Evolutionary conservation across 2,888 invertebrate genomes (phyloP).

Genomic region (Lepeophtheirus nordmannii): DNA sequence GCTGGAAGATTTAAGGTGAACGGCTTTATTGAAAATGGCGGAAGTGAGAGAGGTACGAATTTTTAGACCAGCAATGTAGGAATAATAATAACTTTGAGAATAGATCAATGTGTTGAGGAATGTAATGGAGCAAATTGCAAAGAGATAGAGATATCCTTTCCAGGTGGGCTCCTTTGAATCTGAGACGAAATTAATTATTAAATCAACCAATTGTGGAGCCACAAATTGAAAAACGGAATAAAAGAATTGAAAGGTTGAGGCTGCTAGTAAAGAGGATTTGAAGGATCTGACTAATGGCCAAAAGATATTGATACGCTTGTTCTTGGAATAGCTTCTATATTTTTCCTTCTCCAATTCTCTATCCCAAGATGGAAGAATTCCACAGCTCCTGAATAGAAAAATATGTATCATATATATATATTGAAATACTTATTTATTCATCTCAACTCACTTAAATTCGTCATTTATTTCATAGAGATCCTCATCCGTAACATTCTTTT

Average conservation of each 20-base stretch:
- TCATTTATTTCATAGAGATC: constrained; percentile 12
- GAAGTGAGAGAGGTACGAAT: constrained; percentile 76
- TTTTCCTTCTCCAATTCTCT: not conserved
- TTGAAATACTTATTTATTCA: not conserved
- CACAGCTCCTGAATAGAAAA: not conserved
- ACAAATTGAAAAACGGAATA: constrained; percentile 11
- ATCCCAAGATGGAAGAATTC: constrained; percentile 10
- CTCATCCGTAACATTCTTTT: constrained; percentile 35
- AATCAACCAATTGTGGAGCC: constrained; percentile 11
- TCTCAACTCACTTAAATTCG: constrained; percentile 5
- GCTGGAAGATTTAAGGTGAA: constrained; percentile 1
- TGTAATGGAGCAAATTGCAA: constrained; percentile 55
- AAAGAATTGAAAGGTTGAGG: not conserved
- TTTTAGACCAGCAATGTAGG: constrained; percentile 76
- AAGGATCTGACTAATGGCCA: constrained; percentile 7
- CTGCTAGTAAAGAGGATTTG: not conserved
- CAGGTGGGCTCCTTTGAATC: constrained; percentile 47
- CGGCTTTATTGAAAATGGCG: constrained; percentile 61
- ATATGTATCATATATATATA: not conserved
- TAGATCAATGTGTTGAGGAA: constrained; percentile 63
- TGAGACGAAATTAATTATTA: constrained; percentile 39
- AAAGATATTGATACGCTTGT: not conserved
- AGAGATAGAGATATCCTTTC: constrained; percentile 73
- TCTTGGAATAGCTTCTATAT: not conserved
- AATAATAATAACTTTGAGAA: constrained; percentile 77